Percentiles rank a stretch among this genome's conserved stretches.
phyloP scores from a whole-genome alignment of 2,888 invertebrate genomes.

The Xylota segnis region DNA sequence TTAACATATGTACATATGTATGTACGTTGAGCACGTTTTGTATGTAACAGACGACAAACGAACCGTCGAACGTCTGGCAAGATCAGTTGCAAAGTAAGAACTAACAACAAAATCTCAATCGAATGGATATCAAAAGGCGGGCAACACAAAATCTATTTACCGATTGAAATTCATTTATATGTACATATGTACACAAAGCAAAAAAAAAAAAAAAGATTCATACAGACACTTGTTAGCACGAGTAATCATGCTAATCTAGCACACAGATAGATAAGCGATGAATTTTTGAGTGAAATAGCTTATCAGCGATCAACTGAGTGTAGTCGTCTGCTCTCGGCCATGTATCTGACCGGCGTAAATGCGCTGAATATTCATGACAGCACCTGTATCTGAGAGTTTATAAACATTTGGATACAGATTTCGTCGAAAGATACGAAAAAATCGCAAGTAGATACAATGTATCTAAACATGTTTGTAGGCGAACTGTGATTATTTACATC shows the following conservation, averaged over 20 bases:
- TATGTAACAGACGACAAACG: conserved; percentile 14
- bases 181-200: conserved; percentile 1
- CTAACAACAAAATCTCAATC: conserved; percentile 57
- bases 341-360: conserved; percentile 19
- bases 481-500: neutral
- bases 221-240: conserved; percentile 39
- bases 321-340: conserved; percentile 3
- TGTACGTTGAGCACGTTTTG: conserved; percentile 50
- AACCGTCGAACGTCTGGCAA: conserved; percentile 59
- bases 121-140: conserved; percentile 54
- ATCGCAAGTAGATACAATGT: neutral
- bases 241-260: conserved; percentile 38
- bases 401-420: neutral
- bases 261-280: conserved; percentile 51
- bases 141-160: conserved; percentile 28
- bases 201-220: neutral
- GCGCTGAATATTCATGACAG: conserved; percentile 1
- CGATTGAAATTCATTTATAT: conserved; percentile 60
- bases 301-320: conserved; percentile 42
- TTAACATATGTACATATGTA: too few relatives aligned
- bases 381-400: conserved; percentile 11
- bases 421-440: conserved; percentile 6
- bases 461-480: conserved; percentile 37
- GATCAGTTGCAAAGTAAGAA: conserved; percentile 69
- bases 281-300: conserved; percentile 55